Conservation (phyloP, 1,140 invertebrate species). For the Drosophila quadrilineata region DNA sequence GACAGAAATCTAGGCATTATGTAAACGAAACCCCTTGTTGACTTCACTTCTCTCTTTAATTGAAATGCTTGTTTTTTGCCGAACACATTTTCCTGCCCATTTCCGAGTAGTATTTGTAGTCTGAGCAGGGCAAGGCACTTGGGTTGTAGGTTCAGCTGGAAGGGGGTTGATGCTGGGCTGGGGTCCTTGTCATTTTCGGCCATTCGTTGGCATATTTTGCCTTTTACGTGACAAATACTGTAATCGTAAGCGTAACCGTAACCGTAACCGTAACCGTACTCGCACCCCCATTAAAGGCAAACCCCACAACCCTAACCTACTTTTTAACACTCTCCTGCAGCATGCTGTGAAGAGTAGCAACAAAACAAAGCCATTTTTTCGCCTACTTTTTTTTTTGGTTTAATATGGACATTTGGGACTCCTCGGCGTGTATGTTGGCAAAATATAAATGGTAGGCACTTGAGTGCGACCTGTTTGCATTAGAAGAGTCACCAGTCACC, state of each 20-base stretch:
- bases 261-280: constrained; percentile 42
- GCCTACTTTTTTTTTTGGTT: no score
- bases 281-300: neutral
- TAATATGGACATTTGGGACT: constrained; percentile 62
- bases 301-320: constrained; percentile 11
- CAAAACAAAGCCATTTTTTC: constrained; percentile 69
- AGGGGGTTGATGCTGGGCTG: no score
- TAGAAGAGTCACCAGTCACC: constrained; percentile 19
- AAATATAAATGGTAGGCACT: constrained; percentile 56
- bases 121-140: no score
- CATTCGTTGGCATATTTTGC: constrained; percentile 62
- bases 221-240: constrained; percentile 67
- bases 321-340: neutral
- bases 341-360: constrained; percentile 18
- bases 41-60: constrained; percentile 55
- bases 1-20: no score
- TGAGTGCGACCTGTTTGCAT: constrained; percentile 26
- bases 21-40: neutral
- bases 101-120: constrained; percentile 29
- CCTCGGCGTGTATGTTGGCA: constrained; percentile 26
- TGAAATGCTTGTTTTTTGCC: constrained; percentile 54
- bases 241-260: constrained; percentile 20
- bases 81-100: constrained; percentile 12
- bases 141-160: no score
- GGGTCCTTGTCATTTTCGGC: constrained; percentile 55